Percentiles rank a stretch among this genome's conserved stretches.
phyloP scores from a whole-genome alignment of 2,888 invertebrate species.

The Antheraea yamamai region DNA sequence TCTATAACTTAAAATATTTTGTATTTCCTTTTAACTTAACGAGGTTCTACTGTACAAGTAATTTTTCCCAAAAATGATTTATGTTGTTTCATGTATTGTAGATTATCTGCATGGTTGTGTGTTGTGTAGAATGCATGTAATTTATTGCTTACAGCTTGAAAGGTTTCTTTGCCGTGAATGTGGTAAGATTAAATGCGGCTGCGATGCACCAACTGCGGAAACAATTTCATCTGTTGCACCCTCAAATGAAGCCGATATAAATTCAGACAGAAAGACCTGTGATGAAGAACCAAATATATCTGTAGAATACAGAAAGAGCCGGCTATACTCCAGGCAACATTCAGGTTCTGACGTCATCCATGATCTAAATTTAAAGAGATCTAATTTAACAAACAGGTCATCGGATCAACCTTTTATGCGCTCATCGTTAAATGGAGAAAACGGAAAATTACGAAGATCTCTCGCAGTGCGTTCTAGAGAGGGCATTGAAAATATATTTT shows the following conservation, averaged over 20 bases:
- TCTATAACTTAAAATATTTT: too few species aligned
- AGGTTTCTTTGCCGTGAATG: constrained; percentile 88
- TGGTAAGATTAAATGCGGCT: constrained; percentile 86
- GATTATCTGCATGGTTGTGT: constrained; percentile 64
- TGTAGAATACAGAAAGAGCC: constrained; percentile 61
- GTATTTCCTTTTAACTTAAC: too few species aligned
- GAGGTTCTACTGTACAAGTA: too few species aligned
- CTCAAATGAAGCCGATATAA: constrained; percentile 33
- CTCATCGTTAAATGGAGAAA: constrained; percentile 53
- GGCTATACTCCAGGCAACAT: constrained; percentile 46
- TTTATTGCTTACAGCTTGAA: constrained; percentile 87
- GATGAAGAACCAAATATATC: constrained; percentile 38
- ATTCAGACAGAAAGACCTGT: constrained; percentile 33
- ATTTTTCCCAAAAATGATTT: neutral
- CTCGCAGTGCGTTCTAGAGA: constrained; percentile 74
- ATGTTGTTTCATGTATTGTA: constrained; percentile 22
- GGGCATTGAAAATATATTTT: constrained; percentile 69
- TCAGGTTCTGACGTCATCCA: constrained; percentile 52
- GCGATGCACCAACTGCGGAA: constrained; percentile 56
- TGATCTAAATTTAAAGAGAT: constrained; percentile 31
- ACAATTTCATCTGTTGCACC: constrained; percentile 38
- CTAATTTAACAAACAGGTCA: constrained; percentile 46
- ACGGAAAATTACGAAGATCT: constrained; percentile 69
- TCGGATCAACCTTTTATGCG: constrained; percentile 66
- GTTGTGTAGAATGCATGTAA: constrained; percentile 79